Evolutionary conservation across 2,888 invertebrate species (phyloP).

Genomic region (Drosophila histrio): DNA sequence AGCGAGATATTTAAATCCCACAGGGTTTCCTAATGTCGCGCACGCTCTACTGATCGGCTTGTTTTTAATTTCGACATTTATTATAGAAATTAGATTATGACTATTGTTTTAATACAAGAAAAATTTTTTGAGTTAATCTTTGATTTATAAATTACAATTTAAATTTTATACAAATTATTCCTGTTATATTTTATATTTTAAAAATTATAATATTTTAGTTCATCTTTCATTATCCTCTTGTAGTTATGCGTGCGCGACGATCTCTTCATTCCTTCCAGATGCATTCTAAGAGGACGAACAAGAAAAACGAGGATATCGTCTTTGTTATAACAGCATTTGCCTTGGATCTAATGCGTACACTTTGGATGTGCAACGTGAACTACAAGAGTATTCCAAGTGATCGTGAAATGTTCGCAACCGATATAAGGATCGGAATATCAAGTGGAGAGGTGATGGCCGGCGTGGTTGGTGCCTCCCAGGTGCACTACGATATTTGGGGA

Average conservation of each 20-base stretch:
- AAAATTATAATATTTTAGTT: too few species aligned
- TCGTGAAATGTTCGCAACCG: conserved; percentile 21
- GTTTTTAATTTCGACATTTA: too few species aligned
- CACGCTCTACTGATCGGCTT: too few species aligned
- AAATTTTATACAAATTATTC: too few species aligned
- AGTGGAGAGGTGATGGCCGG: conserved; percentile 96
- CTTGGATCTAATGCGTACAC: conserved; percentile 87
- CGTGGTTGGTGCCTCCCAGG: conserved; percentile 96
- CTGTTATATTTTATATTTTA: background rate
- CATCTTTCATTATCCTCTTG: background rate
- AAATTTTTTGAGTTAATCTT: too few species aligned
- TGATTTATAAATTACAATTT: too few species aligned
- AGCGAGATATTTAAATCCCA: too few species aligned
- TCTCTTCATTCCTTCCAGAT: background rate
- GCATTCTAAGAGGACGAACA: background rate
- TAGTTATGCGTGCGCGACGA: conserved; percentile 20
- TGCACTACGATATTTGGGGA: conserved; percentile 98
- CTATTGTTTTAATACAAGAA: too few species aligned
- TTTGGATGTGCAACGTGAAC: conserved; percentile 85
- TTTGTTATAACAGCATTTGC: conserved; percentile 86
- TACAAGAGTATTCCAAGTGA: conserved; percentile 83
- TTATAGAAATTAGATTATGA: too few species aligned
- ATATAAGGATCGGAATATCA: conserved; percentile 88
- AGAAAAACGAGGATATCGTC: conserved; percentile 83
- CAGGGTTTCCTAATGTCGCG: too few species aligned